Conservation (phyloP, 1,140 invertebrate species). For the Temnothorax nylanderi region DNA sequence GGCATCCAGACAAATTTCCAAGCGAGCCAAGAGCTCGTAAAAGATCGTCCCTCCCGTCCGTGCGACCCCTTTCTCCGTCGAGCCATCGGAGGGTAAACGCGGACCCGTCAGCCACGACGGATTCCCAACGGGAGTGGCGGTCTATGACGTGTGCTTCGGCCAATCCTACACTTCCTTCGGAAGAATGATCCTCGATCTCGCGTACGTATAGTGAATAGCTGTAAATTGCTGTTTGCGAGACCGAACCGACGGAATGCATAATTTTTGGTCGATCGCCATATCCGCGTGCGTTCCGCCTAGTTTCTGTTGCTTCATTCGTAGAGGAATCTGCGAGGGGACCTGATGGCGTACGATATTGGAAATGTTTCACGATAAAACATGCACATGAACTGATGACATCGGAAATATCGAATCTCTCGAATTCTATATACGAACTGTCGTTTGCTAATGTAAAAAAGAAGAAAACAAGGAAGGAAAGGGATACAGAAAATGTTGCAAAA, state of each 20-base stretch:
- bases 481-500: slow-evolving; percentile 57
- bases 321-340: neutral
- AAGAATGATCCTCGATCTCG: slow-evolving; percentile 40
- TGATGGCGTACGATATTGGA: slow-evolving; percentile 41
- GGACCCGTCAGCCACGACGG: slow-evolving; percentile 44
- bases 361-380: slow-evolving; percentile 54
- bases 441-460: neutral
- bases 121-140: slow-evolving; percentile 33
- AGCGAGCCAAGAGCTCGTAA: slow-evolving; percentile 84
- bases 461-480: slow-evolving; percentile 56
- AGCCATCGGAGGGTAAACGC: slow-evolving; percentile 58
- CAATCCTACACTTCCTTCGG: slow-evolving; percentile 62
- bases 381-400: slow-evolving; percentile 26
- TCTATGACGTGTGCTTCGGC: slow-evolving; percentile 53
- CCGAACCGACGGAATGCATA: slow-evolving; percentile 66
- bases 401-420: slow-evolving; percentile 36
- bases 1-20: slow-evolving; percentile 82
- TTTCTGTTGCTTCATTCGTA: slow-evolving; percentile 9
- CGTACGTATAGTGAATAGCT: slow-evolving; percentile 66
- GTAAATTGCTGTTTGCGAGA: slow-evolving; percentile 68
- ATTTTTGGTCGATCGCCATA: slow-evolving; percentile 71
- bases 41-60: slow-evolving; percentile 68
- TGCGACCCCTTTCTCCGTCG: slow-evolving; percentile 6
- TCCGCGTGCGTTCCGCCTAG: neutral
- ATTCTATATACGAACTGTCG: slow-evolving; percentile 44